A percentile compares a stretch with the other conserved stretches of the same genome.
Evolutionary conservation across 2,888 invertebrate genomes (phyloP).

Genomic region (Aricia artaxerxes): DNA sequence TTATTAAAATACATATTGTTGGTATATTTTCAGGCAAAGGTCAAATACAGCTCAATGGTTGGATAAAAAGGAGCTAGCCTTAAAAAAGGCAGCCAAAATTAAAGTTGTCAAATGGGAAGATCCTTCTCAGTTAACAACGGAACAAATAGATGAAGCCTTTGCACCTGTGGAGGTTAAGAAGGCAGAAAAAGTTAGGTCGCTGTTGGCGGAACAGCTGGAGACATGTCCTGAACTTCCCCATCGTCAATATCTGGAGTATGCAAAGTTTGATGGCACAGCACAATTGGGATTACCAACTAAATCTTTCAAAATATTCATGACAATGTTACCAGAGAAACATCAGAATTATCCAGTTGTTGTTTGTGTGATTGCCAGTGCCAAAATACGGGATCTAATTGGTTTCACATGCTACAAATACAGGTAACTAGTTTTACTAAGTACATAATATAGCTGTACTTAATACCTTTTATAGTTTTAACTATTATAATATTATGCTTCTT

Average conservation of each 20-base stretch:
- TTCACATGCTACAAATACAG: constrained; percentile 93
- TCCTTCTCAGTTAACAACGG: constrained; percentile 71
- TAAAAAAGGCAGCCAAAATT: constrained; percentile 88
- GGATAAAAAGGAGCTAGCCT: constrained; percentile 93
- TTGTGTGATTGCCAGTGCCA: constrained; percentile 90
- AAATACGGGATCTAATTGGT: constrained; percentile 94
- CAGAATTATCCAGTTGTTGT: constrained; percentile 92
- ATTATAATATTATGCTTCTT: no score
- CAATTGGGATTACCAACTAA: constrained; percentile 89
- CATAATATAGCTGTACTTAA: no score
- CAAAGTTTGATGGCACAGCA: constrained; percentile 94
- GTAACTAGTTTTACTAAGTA: constrained; percentile 50
- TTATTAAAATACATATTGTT: background rate
- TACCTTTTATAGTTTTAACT: no score
- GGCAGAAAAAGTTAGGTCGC: constrained; percentile 75
- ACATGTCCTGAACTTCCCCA: constrained; percentile 88
- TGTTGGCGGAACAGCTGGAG: constrained; percentile 87
- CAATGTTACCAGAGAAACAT: constrained; percentile 90
- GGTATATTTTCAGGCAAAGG: constrained; percentile 80
- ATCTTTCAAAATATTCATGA: constrained; percentile 93
- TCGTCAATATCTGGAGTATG: constrained; percentile 94
- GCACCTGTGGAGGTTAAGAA: constrained; percentile 64
- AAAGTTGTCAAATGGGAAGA: constrained; percentile 88
- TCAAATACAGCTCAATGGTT: constrained; percentile 94
- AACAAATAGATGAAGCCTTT: constrained; percentile 82